Conservation (phyloP, 2,113 vertebrate genomes). For the Tauraco erythrolophus region DNA sequence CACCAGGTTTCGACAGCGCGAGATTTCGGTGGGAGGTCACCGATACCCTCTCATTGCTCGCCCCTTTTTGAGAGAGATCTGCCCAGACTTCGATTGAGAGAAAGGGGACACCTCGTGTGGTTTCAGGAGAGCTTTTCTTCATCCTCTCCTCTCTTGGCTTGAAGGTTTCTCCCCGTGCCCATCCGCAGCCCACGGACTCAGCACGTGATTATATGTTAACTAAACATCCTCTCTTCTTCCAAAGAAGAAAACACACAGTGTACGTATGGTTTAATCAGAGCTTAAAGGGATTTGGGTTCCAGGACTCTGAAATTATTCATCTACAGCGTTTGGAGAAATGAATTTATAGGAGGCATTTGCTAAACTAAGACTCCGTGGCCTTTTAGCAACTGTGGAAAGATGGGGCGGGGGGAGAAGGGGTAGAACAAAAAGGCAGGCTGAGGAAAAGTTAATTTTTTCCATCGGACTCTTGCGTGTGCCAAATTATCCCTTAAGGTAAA, state of each 20-base stretch:
- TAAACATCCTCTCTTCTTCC: neutral
- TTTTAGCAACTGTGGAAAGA: neutral
- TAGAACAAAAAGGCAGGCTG: neutral
- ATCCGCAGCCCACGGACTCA: neutral
- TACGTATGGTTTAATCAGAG: neutral
- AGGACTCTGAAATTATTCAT: slow-evolving; percentile 16
- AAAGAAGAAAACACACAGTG: neutral
- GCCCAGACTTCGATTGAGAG: neutral
- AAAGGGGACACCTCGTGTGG: fast-evolving
- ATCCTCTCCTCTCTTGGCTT: neutral
- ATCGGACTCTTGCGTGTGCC: slow-evolving; percentile 3
- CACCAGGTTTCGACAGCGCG: neutral
- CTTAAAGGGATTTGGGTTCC: neutral
- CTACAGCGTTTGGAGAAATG: slow-evolving; percentile 29
- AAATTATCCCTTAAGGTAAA: slow-evolving; percentile 54
- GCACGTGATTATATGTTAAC: neutral
- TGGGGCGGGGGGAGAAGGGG: neutral
- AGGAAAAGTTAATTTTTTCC: slow-evolving; percentile 41
- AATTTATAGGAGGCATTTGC: slow-evolving; percentile 10
- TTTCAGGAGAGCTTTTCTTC: neutral
- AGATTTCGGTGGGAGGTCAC: neutral
- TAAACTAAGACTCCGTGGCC: slow-evolving; percentile 31
- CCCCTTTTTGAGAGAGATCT: neutral
- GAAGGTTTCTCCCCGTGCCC: fast-evolving
- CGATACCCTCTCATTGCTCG: neutral